Evolutionary conservation across 2,113 vertebrate species (phyloP).

Genomic region (Rhinoderma darwinii): DNA sequence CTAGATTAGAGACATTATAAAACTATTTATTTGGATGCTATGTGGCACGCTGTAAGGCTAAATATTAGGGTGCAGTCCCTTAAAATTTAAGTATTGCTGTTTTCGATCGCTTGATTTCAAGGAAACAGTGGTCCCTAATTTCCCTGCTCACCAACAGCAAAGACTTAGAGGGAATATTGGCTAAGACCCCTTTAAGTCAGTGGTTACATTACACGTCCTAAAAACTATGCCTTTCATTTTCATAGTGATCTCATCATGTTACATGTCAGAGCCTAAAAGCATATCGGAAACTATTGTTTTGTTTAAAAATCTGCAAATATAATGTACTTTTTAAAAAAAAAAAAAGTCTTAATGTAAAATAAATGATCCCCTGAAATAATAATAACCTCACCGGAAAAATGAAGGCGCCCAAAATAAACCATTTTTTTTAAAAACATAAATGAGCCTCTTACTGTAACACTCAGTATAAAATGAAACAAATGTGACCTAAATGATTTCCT

Average conservation of each 20-base stretch:
- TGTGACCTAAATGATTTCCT: background rate
- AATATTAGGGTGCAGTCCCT: too few relatives aligned
- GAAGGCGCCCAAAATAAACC: background rate
- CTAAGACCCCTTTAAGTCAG: too few relatives aligned
- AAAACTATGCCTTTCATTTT: background rate
- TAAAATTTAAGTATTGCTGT: too few relatives aligned
- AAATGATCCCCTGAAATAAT: background rate
- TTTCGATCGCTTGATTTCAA: too few relatives aligned
- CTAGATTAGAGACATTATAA: too few relatives aligned
- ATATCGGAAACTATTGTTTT: background rate
- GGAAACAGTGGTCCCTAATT: too few relatives aligned
- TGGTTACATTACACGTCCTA: background rate
- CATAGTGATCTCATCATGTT: background rate
- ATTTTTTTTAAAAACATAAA: background rate
- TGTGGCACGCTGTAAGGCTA: too few relatives aligned
- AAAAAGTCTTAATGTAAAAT: background rate
- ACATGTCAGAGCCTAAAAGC: background rate
- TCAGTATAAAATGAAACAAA: background rate
- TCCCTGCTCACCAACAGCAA: too few relatives aligned
- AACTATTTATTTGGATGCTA: too few relatives aligned
- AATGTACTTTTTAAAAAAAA: too few relatives aligned
- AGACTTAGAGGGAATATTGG: too few relatives aligned
- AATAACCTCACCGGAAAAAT: slow-evolving; percentile 20
- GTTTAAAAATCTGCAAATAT: background rate
- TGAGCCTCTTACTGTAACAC: background rate